Percentiles rank a stretch among this genome's conserved stretches.
Evolutionary conservation across 2,888 invertebrate species (phyloP).

Genomic region (Malthinus seriepunctatus): DNA sequence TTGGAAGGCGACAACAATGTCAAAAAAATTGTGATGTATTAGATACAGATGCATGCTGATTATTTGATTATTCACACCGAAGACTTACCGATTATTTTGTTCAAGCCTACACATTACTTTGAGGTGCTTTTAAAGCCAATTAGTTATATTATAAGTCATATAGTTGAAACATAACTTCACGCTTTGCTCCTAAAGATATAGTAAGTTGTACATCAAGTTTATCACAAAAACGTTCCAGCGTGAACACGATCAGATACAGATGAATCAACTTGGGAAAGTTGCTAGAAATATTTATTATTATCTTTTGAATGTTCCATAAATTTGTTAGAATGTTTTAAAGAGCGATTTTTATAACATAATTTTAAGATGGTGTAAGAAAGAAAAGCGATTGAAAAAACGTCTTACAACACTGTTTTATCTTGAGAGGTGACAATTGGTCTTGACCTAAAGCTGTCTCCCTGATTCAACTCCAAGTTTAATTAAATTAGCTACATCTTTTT

Average conservation of each 20-base stretch:
- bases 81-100: constrained; percentile 5
- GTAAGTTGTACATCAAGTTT: neutral
- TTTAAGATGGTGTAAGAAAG: too few species aligned
- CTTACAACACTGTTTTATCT: too few species aligned
- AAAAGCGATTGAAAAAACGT: too few species aligned
- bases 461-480: too few species aligned
- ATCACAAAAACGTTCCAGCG: constrained; percentile 7
- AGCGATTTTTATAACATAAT: too few species aligned
- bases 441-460: too few species aligned
- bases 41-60: neutral
- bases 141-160: constrained; percentile 11
- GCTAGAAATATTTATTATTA: constrained; percentile 19
- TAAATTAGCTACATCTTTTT: too few species aligned
- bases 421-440: too few species aligned
- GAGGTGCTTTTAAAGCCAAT: constrained; percentile 10
- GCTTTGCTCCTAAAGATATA: neutral
- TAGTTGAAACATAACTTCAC: constrained; percentile 2
- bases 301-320: constrained; percentile 13
- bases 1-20: neutral
- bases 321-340: constrained; percentile 6
- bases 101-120: constrained; percentile 7
- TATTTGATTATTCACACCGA: neutral
- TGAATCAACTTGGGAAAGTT: constrained; percentile 14
- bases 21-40: constrained; percentile 2
- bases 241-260: constrained; percentile 15